A percentile compares a stretch with the other conserved stretches of the same genome.
These are phyloP conservation scores for Desmophyllum pertusum DNA, from an alignment of 92 coral and sea anemone species.

Conservation along the genomic window DNA sequence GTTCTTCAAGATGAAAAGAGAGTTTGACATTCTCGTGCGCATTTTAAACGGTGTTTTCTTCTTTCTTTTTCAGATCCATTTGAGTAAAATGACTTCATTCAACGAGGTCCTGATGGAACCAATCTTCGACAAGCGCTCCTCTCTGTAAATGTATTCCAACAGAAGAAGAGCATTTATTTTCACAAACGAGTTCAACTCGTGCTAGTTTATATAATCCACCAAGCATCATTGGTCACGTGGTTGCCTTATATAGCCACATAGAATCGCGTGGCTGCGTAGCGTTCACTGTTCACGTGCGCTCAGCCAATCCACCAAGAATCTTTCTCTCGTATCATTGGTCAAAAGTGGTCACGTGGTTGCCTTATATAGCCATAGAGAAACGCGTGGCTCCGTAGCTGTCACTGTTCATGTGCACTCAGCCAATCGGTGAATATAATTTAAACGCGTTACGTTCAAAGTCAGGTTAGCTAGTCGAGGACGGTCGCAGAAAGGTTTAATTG, in stretches of 20 bases:
- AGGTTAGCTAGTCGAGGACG: too few species aligned
- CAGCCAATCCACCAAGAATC: background rate
- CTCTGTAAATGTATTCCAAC: background rate
- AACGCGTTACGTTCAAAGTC: too few species aligned
- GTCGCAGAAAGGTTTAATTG: too few species aligned
- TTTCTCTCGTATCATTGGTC: background rate
- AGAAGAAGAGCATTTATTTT: background rate
- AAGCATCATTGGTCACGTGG: background rate
- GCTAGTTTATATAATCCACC: background rate
- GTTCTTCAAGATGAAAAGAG: background rate
- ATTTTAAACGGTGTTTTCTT: background rate
- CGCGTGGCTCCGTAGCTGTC: background rate
- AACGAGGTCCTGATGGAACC: background rate
- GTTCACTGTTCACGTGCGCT: background rate
- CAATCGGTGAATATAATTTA: background rate
- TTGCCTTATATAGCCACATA: background rate
- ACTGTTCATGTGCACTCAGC: background rate
- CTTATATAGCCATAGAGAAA: background rate
- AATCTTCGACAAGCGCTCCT: background rate
- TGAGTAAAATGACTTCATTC: background rate
- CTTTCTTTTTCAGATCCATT: constrained; percentile 22
- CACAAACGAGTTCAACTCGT: background rate
- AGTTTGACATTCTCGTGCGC: background rate
- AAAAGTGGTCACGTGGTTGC: background rate
- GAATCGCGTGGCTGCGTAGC: background rate